These are phyloP conservation scores for Chaetorhynchus papuensis DNA, from an alignment of 2,113 vertebrate species.

Conservation along the genomic window DNA sequence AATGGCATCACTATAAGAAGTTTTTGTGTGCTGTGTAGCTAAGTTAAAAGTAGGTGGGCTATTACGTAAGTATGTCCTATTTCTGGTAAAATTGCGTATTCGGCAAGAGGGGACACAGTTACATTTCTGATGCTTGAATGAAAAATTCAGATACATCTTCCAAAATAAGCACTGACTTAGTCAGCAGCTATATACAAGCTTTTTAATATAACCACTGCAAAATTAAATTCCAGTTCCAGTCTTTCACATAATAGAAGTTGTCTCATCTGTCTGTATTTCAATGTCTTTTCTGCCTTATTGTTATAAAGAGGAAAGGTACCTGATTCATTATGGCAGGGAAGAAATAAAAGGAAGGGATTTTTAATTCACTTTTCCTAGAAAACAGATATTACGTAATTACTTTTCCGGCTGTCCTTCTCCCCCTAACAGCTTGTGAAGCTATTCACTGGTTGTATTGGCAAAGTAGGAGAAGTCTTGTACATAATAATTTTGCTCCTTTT, in stretches of 20 bases:
- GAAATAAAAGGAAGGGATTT: background rate
- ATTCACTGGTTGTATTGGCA: background rate
- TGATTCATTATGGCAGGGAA: background rate
- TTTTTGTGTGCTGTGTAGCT: background rate
- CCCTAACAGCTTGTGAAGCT: background rate
- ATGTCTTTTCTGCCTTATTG: background rate
- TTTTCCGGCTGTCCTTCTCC: background rate
- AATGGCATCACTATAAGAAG: background rate
- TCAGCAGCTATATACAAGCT: background rate
- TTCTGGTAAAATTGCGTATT: background rate
- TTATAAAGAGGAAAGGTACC: background rate
- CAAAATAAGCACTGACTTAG: background rate
- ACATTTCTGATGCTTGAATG: background rate
- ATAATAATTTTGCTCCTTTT: background rate
- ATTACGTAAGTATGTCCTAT: background rate
- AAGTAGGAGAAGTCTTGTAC: background rate
- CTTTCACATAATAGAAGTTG: background rate
- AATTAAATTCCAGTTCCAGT: background rate
- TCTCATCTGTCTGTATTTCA: background rate
- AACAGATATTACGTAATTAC: background rate
- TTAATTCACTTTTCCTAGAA: background rate
- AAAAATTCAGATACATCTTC: background rate
- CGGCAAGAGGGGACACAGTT: background rate
- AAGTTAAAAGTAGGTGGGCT: background rate
- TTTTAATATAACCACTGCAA: background rate